phyloP scores from a whole-genome alignment of 2,888 invertebrate species.

The Polydrusus tereticollis region DNA sequence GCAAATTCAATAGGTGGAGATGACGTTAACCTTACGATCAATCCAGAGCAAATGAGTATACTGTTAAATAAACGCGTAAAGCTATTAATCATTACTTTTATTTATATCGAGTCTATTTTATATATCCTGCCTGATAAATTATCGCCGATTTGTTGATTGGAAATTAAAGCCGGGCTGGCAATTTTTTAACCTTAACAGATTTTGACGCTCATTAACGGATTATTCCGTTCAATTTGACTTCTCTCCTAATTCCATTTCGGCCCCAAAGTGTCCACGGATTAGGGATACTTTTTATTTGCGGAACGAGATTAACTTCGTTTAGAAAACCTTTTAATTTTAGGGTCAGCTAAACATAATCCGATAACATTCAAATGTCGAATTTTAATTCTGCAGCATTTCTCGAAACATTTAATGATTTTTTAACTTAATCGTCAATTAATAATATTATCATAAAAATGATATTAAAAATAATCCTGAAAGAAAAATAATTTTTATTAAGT shows the following conservation, averaged over 20 bases:
- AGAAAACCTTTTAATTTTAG: slow-evolving; percentile 25
- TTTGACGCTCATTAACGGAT: slow-evolving; percentile 33
- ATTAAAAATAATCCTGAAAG: too few species aligned
- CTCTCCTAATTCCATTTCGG: slow-evolving; percentile 24
- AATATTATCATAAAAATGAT: too few species aligned
- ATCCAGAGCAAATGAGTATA: too few species aligned
- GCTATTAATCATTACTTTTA: not conserved
- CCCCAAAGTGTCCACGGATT: slow-evolving; percentile 31
- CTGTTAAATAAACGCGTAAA: not conserved
- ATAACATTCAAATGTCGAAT: slow-evolving; percentile 9
- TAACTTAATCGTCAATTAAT: too few species aligned
- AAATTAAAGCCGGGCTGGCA: not conserved
- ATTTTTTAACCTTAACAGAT: slow-evolving; percentile 37
- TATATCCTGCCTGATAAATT: not conserved
- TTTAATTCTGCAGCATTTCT: not conserved
- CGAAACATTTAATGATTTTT: not conserved
- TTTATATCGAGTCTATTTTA: not conserved
- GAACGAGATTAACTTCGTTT: slow-evolving; percentile 28
- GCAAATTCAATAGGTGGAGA: too few species aligned
- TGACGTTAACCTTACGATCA: too few species aligned
- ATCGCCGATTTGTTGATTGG: slow-evolving; percentile 1
- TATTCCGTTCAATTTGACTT: slow-evolving; percentile 34
- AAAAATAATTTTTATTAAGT: too few species aligned
- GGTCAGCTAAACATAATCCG: slow-evolving; percentile 13
- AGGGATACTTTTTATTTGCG: slow-evolving; percentile 36